Conservation (phyloP, 2,888 invertebrate species). For the Epinotia brunnichana region DNA sequence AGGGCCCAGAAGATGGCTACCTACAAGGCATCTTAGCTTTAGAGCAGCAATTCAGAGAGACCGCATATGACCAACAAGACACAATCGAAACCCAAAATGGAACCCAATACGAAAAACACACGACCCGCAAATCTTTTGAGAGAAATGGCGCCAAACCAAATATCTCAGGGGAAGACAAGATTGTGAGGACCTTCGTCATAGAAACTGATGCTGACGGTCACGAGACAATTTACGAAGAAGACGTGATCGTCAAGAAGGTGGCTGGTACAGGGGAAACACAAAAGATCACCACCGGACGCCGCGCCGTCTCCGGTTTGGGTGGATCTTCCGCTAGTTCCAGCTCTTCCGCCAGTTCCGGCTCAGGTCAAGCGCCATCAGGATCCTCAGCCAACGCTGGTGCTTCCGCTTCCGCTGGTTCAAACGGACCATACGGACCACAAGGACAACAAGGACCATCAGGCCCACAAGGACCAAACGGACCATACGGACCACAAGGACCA, state of each 20-base stretch:
- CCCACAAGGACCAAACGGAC: not conserved
- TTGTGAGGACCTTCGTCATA: conserved; percentile 55
- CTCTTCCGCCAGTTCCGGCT: conserved; percentile 9
- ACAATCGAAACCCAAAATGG: conserved; percentile 53
- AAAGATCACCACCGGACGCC: conserved; percentile 22
- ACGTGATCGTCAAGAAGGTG: conserved; percentile 58
- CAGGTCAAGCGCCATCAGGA: not conserved
- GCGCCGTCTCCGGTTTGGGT: conserved; percentile 28
- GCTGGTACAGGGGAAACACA: conserved; percentile 37
- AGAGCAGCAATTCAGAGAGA: conserved; percentile 50
- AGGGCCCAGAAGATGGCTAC: conserved; percentile 45
- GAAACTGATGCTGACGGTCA: conserved; percentile 58
- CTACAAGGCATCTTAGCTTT: conserved; percentile 25
- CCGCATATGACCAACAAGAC: conserved; percentile 52
- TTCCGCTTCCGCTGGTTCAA: not conserved
- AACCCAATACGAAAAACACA: conserved; percentile 52
- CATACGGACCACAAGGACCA: conserved; percentile 11
- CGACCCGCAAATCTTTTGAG: conserved; percentile 52
- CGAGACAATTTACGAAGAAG: conserved; percentile 62
- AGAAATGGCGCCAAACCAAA: conserved; percentile 46
- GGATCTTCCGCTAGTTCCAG: conserved; percentile 16
- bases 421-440: conserved; percentile 8
- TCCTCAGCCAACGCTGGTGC: conserved; percentile 19
- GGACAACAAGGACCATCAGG: too few species aligned
- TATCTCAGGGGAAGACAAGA: conserved; percentile 52